phyloP scores from a whole-genome alignment of 2,888 invertebrate species.

The Pristionchus fissidentatus region DNA sequence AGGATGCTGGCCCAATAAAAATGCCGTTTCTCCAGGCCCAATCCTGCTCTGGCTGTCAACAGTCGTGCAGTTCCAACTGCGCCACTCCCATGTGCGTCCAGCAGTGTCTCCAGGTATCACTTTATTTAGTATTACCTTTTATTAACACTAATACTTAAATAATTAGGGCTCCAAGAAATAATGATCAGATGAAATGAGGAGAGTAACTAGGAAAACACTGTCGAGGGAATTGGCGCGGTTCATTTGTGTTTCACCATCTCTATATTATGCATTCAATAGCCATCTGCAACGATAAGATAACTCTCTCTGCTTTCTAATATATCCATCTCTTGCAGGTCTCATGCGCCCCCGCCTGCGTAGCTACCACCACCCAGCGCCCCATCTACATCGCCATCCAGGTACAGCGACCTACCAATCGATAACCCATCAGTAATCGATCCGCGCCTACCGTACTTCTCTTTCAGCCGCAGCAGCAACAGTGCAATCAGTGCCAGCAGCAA shows the following conservation, averaged over 20 bases:
- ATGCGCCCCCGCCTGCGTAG: constrained; percentile 36
- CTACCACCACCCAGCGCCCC: constrained; percentile 28
- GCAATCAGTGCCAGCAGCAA: constrained; percentile 64
- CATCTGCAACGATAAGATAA: not conserved
- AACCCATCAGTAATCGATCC: no score
- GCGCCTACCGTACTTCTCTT: not conserved
- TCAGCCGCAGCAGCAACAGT: constrained; percentile 50
- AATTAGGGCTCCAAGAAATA: no score
- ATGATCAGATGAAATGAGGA: no score
- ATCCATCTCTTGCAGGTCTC: no score
- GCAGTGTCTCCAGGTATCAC: constrained; percentile 27
- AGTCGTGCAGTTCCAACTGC: constrained; percentile 35
- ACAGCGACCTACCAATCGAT: not conserved
- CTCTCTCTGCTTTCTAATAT: not conserved
- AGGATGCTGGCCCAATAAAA: no score
- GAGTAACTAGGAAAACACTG: no score
- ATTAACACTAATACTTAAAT: no score
- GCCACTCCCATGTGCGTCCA: constrained; percentile 44
- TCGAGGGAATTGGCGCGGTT: no score
- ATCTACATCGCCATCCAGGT: constrained; percentile 46
- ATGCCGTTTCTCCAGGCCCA: not conserved
- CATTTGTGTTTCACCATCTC: no score
- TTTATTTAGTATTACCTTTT: no score
- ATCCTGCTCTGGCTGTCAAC: constrained; percentile 30
- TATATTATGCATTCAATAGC: no score